Conservation (phyloP, 1,140 invertebrate species). For the Rhyacophila brunnea region DNA sequence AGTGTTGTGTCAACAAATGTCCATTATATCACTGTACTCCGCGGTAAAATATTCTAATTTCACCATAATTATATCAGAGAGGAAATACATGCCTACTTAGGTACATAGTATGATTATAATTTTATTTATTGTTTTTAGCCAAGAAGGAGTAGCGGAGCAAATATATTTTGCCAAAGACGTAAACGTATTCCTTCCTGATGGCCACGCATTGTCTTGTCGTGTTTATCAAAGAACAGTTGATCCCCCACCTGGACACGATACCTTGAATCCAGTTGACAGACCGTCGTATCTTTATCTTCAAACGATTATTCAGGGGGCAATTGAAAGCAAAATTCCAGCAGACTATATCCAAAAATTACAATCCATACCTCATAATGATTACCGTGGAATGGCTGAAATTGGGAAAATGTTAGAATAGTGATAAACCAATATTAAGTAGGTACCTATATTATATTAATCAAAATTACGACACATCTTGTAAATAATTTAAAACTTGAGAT, state of each 20-base stretch:
- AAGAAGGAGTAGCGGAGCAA: conserved; percentile 67
- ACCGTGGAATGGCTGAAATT: conserved; percentile 43
- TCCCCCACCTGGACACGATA: conserved; percentile 40
- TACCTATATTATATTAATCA: too few species aligned
- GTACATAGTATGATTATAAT: neutral
- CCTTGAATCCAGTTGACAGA: conserved; percentile 41
- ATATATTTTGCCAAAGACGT: conserved; percentile 64
- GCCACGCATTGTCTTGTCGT: conserved; percentile 55
- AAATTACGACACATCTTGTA: too few species aligned
- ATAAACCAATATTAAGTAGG: too few species aligned
- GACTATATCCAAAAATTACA: conserved; percentile 65
- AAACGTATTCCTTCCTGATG: conserved; percentile 55
- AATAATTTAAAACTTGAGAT: too few species aligned
- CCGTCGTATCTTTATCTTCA: conserved; percentile 35
- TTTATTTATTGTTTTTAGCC: conserved; percentile 47
- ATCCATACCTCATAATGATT: conserved; percentile 67
- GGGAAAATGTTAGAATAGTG: neutral
- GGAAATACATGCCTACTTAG: too few species aligned
- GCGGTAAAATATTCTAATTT: too few species aligned
- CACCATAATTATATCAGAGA: too few species aligned
- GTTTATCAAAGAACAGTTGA: conserved; percentile 60
- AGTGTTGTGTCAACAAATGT: too few species aligned
- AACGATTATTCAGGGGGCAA: conserved; percentile 61
- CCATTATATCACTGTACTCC: too few species aligned
- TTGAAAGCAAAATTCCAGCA: conserved; percentile 61